phyloP scores from a whole-genome alignment of 2,888 invertebrate genomes.

The Andrena bicolor region DNA sequence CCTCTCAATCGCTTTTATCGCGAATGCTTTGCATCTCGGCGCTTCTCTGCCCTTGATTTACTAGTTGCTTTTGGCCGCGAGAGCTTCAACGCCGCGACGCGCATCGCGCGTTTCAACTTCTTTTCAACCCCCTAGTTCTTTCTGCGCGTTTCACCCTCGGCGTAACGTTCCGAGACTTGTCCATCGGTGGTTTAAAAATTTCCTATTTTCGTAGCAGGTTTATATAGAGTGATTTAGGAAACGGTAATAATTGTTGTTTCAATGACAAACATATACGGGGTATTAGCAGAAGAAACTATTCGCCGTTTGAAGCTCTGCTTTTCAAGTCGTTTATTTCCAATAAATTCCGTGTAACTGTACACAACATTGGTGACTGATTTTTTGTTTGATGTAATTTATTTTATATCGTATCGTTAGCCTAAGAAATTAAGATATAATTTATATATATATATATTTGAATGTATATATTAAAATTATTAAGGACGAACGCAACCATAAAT shows the following conservation, averaged over 20 bases:
- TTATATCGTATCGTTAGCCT: slow-evolving; percentile 31
- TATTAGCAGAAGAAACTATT: neutral
- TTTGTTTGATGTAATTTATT: slow-evolving; percentile 34
- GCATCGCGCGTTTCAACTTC: neutral
- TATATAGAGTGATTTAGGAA: neutral
- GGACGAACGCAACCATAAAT: too few relatives aligned
- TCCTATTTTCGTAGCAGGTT: neutral
- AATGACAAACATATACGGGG: too few relatives aligned
- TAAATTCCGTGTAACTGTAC: slow-evolving; percentile 64
- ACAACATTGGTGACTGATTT: slow-evolving; percentile 53
- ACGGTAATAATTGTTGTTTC: neutral
- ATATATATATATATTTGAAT: slow-evolving; percentile 14
- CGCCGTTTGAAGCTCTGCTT: neutral
- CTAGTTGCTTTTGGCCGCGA: neutral
- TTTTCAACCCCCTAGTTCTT: slow-evolving; percentile 13
- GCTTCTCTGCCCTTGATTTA: neutral
- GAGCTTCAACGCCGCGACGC: neutral
- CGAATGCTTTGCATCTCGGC: too few relatives aligned
- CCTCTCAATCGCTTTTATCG: neutral
- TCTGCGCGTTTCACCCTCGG: neutral
- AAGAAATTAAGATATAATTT: slow-evolving; percentile 34
- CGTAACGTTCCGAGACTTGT: neutral
- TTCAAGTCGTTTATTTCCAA: slow-evolving; percentile 64
- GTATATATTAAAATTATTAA: too few relatives aligned
- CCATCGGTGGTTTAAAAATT: neutral